Evolutionary conservation across 2,113 vertebrate genomes (phyloP).

Genomic region (Australoheros scitulus): DNA sequence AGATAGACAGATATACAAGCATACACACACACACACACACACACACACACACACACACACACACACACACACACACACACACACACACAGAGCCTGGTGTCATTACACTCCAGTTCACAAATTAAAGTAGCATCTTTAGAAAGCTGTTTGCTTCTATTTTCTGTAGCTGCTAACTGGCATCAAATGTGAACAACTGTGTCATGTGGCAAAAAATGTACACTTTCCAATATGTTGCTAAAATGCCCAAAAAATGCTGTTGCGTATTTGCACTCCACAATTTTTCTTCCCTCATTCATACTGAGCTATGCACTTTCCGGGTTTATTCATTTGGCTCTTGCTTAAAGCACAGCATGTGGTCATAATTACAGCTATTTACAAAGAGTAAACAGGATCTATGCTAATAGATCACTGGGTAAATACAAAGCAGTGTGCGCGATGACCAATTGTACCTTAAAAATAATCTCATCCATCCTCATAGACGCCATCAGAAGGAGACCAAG

Average conservation of each 20-base stretch:
- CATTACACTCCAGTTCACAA: conserved; percentile 37
- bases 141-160: conserved; percentile 35
- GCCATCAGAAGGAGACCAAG: conserved; percentile 58
- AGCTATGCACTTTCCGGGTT: conserved; percentile 22
- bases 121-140: conserved; percentile 57
- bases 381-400: conserved; percentile 50
- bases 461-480: conserved; percentile 68
- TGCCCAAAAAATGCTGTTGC: background rate
- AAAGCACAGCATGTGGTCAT: conserved; percentile 65
- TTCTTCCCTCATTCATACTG: background rate
- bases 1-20: conserved; percentile 30
- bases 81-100: conserved; percentile 6
- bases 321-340: conserved; percentile 46
- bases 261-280: background rate
- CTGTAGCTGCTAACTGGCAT: conserved; percentile 40
- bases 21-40: background rate
- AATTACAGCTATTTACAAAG: conserved; percentile 62
- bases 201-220: conserved; percentile 26
- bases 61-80: background rate
- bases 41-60: background rate
- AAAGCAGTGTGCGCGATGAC: conserved; percentile 56
- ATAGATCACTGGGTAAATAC: conserved; percentile 50
- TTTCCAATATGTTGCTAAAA: conserved; percentile 6
- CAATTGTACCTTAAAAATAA: conserved; percentile 62
- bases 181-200: conserved; percentile 35